Percentiles rank a stretch among this genome's conserved stretches.
phyloP scores from a whole-genome alignment of 2,797 vertebrate genomes.

The Neopelma chrysocephalum region DNA sequence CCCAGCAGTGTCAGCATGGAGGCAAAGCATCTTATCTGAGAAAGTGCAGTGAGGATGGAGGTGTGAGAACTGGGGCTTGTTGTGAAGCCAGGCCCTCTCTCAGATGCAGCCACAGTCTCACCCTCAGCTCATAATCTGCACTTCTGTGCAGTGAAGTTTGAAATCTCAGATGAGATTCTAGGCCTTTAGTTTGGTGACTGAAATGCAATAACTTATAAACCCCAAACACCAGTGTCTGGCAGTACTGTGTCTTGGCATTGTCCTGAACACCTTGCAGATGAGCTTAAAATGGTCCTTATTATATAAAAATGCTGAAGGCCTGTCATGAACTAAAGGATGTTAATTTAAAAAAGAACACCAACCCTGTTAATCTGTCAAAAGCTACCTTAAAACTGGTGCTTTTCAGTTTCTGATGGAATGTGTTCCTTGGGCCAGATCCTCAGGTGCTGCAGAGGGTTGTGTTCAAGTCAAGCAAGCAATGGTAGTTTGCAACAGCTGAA shows the following conservation, averaged over 20 bases:
- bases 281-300: not conserved
- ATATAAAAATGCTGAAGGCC: not conserved
- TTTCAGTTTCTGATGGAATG: conserved; percentile 19
- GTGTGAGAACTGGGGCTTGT: not conserved
- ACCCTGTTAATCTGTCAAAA: conserved; percentile 61
- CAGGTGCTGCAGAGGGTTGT: not conserved
- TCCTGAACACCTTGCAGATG: not conserved
- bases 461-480: not conserved
- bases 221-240: conserved; percentile 41
- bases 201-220: conserved; percentile 43
- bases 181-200: not conserved
- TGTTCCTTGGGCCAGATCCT: not conserved
- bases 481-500: not conserved
- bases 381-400: conserved; percentile 55
- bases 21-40: not conserved
- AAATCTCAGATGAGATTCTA: not conserved
- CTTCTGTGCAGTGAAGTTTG: not conserved
- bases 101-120: not conserved
- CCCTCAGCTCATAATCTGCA: not conserved
- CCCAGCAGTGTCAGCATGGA: not conserved
- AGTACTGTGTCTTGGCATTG: not conserved
- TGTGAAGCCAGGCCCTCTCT: not conserved
- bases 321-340: conserved; percentile 42
- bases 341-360: conserved; percentile 43
- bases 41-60: conserved; percentile 4